A percentile compares a stretch with the other conserved stretches of the same genome.
These are phyloP conservation scores for Pyrocoelia pectoralis DNA, from an alignment of 2,888 invertebrate genomes.

Conservation along the genomic window DNA sequence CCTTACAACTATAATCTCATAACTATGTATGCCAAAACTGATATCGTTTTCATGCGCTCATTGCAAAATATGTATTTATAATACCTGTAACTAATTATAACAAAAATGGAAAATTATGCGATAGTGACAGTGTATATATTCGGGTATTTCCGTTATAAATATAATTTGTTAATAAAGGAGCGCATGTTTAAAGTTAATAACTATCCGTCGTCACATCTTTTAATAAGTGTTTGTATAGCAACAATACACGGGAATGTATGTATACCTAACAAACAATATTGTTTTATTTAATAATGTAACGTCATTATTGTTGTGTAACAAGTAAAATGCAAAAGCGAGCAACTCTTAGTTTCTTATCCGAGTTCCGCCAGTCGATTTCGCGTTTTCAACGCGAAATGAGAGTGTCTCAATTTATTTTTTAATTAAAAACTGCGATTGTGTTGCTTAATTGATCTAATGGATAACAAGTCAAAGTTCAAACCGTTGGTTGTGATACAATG, in stretches of 20 bases:
- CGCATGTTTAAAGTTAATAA: conserved; percentile 17
- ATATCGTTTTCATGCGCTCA: too few relatives aligned
- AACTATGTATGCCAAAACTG: too few relatives aligned
- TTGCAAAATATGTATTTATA: too few relatives aligned
- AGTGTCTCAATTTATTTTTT: conserved; percentile 20
- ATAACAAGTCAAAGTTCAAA: conserved; percentile 49
- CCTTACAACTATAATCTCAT: too few relatives aligned
- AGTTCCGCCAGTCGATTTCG: conserved; percentile 39
- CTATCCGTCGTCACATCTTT: background rate
- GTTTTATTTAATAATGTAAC: conserved; percentile 34
- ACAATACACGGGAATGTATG: conserved; percentile 12
- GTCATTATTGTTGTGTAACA: conserved; percentile 45
- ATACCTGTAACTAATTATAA: too few relatives aligned
- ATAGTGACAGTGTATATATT: background rate
- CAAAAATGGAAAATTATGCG: too few relatives aligned
- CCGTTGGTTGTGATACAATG: conserved; percentile 68
- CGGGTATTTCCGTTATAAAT: conserved; percentile 6
- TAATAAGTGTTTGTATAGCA: background rate
- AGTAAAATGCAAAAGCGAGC: conserved; percentile 31
- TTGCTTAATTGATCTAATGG: conserved; percentile 34
- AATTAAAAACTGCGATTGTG: conserved; percentile 9
- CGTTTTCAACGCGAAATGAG: conserved; percentile 23
- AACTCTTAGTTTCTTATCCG: conserved; percentile 27
- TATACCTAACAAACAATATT: conserved; percentile 1
- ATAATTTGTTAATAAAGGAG: conserved; percentile 2